phyloP scores from a whole-genome alignment of 2,888 invertebrate species.

The Crematogaster levior region DNA sequence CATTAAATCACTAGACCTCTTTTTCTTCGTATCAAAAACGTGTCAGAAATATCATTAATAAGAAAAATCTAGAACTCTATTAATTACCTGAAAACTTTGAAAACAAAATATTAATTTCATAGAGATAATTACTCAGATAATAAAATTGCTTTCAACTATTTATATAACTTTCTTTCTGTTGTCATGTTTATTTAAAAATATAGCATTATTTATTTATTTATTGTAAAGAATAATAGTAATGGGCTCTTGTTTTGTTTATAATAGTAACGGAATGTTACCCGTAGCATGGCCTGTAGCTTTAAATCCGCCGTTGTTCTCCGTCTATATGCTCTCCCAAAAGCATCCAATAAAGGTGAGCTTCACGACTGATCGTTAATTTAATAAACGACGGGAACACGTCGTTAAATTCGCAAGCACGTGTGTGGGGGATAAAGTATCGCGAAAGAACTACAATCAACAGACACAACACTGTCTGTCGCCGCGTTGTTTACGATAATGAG shows the following conservation, averaged over 20 bases:
- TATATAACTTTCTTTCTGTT: background rate
- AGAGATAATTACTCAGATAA: background rate
- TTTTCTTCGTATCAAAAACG: background rate
- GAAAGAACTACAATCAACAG: conserved; percentile 69
- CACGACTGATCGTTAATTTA: conserved; percentile 83
- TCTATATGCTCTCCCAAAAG: conserved; percentile 73
- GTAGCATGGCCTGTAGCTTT: conserved; percentile 47
- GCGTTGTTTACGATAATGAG: conserved; percentile 60
- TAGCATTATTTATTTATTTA: background rate
- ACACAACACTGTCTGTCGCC: conserved; percentile 61
- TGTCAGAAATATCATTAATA: background rate
- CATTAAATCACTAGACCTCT: background rate
- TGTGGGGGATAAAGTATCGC: conserved; percentile 66
- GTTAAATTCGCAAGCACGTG: conserved; percentile 73
- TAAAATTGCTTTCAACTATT: background rate
- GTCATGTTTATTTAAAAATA: background rate
- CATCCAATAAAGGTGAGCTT: conserved; percentile 82
- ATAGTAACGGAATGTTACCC: background rate
- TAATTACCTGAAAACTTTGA: background rate
- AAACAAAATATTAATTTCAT: background rate
- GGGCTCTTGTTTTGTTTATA: no score
- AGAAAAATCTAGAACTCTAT: background rate
- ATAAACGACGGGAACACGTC: conserved; percentile 81
- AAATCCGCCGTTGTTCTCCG: conserved; percentile 54
- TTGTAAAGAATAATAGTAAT: background rate